Percentiles rank a stretch among this genome's conserved stretches.
Evolutionary conservation across 2,797 vertebrate genomes (phyloP).

Genomic region (Apogon hyalosoma): DNA sequence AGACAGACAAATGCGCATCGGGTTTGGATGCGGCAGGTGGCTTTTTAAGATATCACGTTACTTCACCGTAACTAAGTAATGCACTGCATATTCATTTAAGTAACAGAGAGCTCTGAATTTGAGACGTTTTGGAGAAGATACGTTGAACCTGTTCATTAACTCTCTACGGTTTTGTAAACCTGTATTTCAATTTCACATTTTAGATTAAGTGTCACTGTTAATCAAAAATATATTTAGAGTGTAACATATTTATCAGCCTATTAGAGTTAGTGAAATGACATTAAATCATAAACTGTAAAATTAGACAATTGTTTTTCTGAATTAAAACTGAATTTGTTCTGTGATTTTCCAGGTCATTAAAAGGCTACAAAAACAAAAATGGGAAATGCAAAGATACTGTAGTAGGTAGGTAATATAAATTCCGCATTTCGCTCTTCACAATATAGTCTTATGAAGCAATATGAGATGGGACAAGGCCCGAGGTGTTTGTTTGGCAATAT

Average conservation of each 20-base stretch:
- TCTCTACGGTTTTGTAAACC: not conserved
- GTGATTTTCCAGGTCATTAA: slow-evolving; percentile 1
- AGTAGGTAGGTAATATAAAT: slow-evolving; percentile 43
- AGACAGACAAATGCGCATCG: slow-evolving; percentile 76
- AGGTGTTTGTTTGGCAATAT: slow-evolving; percentile 84
- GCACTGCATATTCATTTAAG: slow-evolving; percentile 45
- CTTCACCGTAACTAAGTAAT: slow-evolving; percentile 67
- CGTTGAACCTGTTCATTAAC: slow-evolving; percentile 6
- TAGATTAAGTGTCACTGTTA: no score
- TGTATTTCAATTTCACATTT: slow-evolving; percentile 14
- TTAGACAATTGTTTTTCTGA: not conserved
- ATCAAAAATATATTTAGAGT: no score
- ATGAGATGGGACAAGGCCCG: slow-evolving; percentile 79
- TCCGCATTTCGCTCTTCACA: slow-evolving; percentile 55
- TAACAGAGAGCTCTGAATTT: not conserved
- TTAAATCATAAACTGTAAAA: not conserved
- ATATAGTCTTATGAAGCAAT: slow-evolving; percentile 80
- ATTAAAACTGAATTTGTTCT: not conserved
- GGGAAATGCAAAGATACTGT: slow-evolving; percentile 42
- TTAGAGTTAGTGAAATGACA: not conserved
- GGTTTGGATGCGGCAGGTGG: slow-evolving; percentile 75
- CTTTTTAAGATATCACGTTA: slow-evolving; percentile 76
- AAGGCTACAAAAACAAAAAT: slow-evolving; percentile 1
- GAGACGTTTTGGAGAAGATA: slow-evolving; percentile 16
- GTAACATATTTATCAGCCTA: not conserved